Percentiles rank a stretch among this genome's conserved stretches.
These are phyloP conservation scores for Todiramphus saurophagus DNA, from an alignment of 2,113 vertebrate genomes.

Conservation along the genomic window DNA sequence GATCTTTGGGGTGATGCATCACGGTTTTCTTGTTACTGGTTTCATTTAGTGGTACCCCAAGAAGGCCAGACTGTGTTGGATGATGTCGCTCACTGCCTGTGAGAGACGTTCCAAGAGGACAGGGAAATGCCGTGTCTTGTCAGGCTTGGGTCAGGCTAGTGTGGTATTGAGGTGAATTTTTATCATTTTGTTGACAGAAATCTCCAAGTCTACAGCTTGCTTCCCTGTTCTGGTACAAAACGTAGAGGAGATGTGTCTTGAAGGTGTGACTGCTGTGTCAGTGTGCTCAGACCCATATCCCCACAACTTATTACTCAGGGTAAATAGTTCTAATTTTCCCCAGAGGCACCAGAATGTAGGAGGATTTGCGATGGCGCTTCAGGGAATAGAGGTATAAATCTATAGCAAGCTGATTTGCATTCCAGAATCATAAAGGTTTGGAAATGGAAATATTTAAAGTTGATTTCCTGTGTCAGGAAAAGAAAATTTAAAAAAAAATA, in stretches of 20 bases:
- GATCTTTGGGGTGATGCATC: not conserved
- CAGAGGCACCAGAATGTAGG: not conserved
- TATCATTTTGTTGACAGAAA: not conserved
- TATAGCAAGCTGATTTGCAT: not conserved
- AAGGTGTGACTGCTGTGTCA: not conserved
- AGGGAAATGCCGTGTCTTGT: not conserved
- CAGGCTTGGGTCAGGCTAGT: not conserved
- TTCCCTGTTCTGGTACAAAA: not conserved
- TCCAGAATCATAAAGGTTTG: not conserved
- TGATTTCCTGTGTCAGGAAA: not conserved
- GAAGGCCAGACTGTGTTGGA: not conserved
- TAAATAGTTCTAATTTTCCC: not conserved
- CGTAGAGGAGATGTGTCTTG: not conserved
- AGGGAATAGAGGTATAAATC: not conserved
- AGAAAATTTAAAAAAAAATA: not conserved
- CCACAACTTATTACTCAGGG: not conserved
- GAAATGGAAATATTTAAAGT: not conserved
- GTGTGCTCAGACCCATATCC: not conserved
- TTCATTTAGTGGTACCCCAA: not conserved
- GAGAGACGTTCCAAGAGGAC: not conserved
- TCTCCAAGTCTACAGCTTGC: not conserved
- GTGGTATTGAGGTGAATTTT: not conserved
- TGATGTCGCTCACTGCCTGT: too few relatives aligned
- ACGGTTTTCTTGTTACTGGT: rapidly evolving
- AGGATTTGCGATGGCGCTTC: not conserved